These are phyloP conservation scores for Dryas iulia DNA, from an alignment of 1,140 invertebrate species.

Conservation along the genomic window DNA sequence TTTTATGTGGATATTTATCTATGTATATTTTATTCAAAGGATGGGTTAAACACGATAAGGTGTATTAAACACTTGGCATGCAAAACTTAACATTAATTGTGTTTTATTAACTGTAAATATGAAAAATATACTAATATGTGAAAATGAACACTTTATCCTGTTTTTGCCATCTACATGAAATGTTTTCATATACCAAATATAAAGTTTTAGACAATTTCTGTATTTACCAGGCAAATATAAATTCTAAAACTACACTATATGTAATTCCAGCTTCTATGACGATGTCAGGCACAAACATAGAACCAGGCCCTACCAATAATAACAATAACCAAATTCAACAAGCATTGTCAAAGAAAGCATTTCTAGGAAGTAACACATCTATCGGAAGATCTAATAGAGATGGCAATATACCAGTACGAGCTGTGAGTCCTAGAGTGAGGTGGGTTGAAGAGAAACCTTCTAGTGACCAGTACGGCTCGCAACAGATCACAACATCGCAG, in stretches of 20 bases:
- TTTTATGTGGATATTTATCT: slow-evolving; percentile 45
- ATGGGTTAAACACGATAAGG: slow-evolving; percentile 65
- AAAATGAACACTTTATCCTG: slow-evolving; percentile 64
- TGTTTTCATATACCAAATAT: slow-evolving; percentile 19
- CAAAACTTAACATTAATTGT: slow-evolving; percentile 49
- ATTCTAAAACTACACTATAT: background rate
- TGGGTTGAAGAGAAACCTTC: slow-evolving; percentile 73
- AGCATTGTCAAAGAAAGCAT: slow-evolving; percentile 74
- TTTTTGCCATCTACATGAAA: slow-evolving; percentile 41
- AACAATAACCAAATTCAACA: slow-evolving; percentile 69
- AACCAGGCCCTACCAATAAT: slow-evolving; percentile 52
- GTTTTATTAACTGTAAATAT: slow-evolving; percentile 46
- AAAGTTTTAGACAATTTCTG: background rate
- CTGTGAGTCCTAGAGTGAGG: slow-evolving; percentile 76
- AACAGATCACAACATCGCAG: slow-evolving; percentile 66
- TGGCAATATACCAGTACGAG: slow-evolving; percentile 75
- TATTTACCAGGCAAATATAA: too few relatives aligned
- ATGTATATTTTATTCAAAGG: slow-evolving; percentile 35
- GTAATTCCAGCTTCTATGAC: slow-evolving; percentile 77
- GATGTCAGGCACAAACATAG: slow-evolving; percentile 74
- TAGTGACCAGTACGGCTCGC: slow-evolving; percentile 59
- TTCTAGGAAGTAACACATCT: slow-evolving; percentile 76
- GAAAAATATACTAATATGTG: slow-evolving; percentile 51
- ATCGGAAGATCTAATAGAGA: slow-evolving; percentile 70
- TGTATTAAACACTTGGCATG: slow-evolving; percentile 45